These are phyloP conservation scores for Porphyrio hochstetteri DNA, from an alignment of 2,113 vertebrate species.

Conservation along the genomic window DNA sequence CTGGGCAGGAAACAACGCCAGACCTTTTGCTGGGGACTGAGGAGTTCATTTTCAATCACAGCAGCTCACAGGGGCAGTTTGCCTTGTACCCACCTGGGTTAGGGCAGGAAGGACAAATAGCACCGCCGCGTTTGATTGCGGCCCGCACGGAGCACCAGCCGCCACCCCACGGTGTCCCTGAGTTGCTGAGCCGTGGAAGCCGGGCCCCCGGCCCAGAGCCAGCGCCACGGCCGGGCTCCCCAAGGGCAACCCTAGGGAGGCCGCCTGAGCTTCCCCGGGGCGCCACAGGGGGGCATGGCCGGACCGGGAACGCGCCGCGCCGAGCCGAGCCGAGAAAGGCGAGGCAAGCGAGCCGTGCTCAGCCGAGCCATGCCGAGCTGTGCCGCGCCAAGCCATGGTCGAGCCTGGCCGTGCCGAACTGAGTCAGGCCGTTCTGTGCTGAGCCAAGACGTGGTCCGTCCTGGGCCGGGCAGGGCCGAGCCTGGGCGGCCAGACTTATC, in stretches of 20 bases:
- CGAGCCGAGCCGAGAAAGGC: rapidly evolving
- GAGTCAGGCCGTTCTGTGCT: too few relatives aligned
- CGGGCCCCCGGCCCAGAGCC: not conserved
- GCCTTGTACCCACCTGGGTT: not conserved
- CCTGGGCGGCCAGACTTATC: too few relatives aligned
- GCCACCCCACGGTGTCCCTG: rapidly evolving
- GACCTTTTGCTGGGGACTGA: not conserved
- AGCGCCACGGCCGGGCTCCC: not conserved
- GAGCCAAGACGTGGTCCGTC: too few relatives aligned
- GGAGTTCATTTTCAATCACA: not conserved
- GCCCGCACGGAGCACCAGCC: not conserved
- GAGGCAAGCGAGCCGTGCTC: too few relatives aligned
- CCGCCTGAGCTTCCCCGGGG: not conserved
- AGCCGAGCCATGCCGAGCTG: not conserved
- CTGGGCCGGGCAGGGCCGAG: not conserved
- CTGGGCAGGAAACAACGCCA: too few relatives aligned
- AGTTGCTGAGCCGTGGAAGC: not conserved
- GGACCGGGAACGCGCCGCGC: not conserved
- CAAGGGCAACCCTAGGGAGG: not conserved
- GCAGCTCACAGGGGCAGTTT: not conserved
- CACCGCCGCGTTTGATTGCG: not conserved
- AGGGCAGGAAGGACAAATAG: too few relatives aligned
- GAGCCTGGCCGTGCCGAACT: too few relatives aligned
- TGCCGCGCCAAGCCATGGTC: too few relatives aligned
- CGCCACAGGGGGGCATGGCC: conserved; percentile 51